Evolutionary conservation across 1,140 invertebrate genomes (phyloP), one percentile per base, ranked within the genome.

Genomic region (Apocrypta bakeri): DNA sequence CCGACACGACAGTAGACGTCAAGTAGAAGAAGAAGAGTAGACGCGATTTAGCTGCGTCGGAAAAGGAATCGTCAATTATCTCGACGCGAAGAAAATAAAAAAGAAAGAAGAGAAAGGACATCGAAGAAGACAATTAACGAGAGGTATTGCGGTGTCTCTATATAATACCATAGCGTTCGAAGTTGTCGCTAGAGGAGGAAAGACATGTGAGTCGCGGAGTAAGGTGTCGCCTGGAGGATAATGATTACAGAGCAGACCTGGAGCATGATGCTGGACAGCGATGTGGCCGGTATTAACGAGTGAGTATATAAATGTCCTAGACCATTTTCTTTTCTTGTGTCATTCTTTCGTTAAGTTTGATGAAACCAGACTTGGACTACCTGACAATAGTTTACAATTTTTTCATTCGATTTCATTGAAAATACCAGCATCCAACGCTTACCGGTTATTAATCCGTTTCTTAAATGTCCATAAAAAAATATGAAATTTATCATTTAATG

Each of bases 181-280:
- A 12, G 25, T 6, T 12, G 75, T 63, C 31, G 37, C 40, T 14
- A 17, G 9, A 31, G 69, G 27, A 17, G 69, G 69, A n/a, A 21
- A 71, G 68, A 42, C 66, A 82, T 87, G 79, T 84, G 68, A 78
- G 84, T n/a, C 71, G 77, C 48, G 17, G 48, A 56, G 48, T 56
- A 21, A 56, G 83, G 80, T 82, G 79, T 81, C 64, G 85, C 88
- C 86, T 84, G 87, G 89, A 91, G 87, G 91, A 92, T 91, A 91
- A 92, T 92, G 91, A 92, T 92, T 91, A 92, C 91, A 88, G 91
- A 92, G 88, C 91, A 92, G 87, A 92, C 91, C 85, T 92, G 91
- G 91, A 92, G 87, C 89, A 92, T 92, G 91, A 92, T 91, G 91
- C 90, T 92, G 90, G 91, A 92, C 87, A 91, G 88, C 86, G 91